Evolutionary conservation across 2,797 vertebrate genomes (phyloP).

Genomic region (Rhinichthys osculus): DNA sequence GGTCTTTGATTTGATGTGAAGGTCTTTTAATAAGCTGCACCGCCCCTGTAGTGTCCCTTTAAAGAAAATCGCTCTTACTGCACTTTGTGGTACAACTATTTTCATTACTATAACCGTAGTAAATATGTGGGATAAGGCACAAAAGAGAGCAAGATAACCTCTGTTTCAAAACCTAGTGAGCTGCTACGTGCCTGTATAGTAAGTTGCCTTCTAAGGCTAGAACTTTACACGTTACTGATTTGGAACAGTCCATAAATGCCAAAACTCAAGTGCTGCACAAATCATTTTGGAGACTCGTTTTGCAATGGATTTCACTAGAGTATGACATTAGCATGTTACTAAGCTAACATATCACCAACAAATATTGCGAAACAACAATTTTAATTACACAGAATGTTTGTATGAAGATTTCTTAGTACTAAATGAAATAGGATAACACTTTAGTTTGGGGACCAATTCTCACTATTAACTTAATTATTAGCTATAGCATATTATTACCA

Average conservation of each 20-base stretch:
- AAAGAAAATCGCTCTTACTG: constrained; percentile 12
- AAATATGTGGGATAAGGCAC: neutral
- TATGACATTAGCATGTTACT: neutral
- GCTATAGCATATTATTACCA: too few relatives aligned
- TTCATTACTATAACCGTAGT: neutral
- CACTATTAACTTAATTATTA: too few relatives aligned
- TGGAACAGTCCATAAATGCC: neutral
- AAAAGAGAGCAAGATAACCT: neutral
- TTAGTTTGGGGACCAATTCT: too few relatives aligned
- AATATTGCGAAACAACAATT: neutral
- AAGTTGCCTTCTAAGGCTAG: neutral
- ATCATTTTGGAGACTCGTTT: neutral
- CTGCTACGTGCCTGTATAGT: neutral
- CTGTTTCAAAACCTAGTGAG: neutral
- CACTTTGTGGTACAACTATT: constrained; percentile 20
- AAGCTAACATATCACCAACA: neutral
- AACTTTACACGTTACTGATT: neutral
- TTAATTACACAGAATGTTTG: neutral
- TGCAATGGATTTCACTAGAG: neutral
- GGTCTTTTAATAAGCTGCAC: neutral
- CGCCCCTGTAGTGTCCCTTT: neutral
- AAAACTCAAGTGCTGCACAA: neutral
- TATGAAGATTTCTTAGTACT: neutral
- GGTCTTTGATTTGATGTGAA: constrained; percentile 3
- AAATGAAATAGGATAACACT: neutral